Conservation (phyloP, 2,888 invertebrate genomes). For the Tiliacea citrago region DNA sequence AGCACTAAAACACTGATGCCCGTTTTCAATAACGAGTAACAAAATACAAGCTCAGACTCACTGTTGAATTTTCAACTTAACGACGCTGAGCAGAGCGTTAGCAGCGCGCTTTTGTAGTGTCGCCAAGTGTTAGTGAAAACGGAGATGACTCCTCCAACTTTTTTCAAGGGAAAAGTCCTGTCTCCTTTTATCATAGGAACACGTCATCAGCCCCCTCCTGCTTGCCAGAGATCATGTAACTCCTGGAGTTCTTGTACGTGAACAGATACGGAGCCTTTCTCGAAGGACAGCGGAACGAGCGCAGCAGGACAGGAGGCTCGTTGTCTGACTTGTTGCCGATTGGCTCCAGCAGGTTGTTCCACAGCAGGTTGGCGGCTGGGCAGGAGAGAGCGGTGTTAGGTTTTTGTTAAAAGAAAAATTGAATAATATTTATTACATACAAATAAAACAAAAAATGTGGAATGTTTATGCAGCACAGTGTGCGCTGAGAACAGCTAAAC, state of each 20-base stretch:
- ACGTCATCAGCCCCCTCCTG: conserved; percentile 77
- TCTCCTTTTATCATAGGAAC: conserved; percentile 30
- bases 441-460: too few species aligned
- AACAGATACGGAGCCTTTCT: conserved; percentile 91
- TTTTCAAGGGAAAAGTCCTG: not conserved
- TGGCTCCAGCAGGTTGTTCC: conserved; percentile 94
- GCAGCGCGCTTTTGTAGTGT: not conserved
- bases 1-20: not conserved
- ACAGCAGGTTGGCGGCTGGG: conserved; percentile 93
- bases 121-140: not conserved
- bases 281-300: conserved; percentile 91
- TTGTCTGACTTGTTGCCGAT: conserved; percentile 92
- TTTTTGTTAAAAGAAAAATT: not conserved
- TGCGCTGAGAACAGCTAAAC: too few species aligned
- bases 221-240: conserved; percentile 75
- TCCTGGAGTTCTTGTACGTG: conserved; percentile 90
- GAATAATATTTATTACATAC: too few species aligned
- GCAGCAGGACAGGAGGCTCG: conserved; percentile 90
- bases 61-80: not conserved
- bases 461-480: too few species aligned
- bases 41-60: not conserved
- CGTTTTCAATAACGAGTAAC: too few species aligned
- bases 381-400: not conserved
- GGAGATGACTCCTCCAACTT: not conserved
- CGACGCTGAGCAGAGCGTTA: not conserved